Evolutionary conservation across 1,140 invertebrate species (phyloP), one percentile per base, ranked within the genome.

Genomic region (Leptestheria dahalacensis): DNA sequence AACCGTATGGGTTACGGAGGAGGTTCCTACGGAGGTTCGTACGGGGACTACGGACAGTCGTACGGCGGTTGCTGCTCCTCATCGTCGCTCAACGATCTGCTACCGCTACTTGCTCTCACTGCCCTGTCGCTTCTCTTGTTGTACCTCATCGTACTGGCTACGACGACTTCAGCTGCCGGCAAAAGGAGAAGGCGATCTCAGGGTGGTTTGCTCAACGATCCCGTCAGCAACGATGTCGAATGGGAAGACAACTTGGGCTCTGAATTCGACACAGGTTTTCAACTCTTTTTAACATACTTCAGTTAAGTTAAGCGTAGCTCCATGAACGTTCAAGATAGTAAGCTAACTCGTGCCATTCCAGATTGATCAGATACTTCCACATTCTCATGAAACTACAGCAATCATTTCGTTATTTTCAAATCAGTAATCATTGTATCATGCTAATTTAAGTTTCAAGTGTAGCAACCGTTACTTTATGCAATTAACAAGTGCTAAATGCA

Each of bases 51-150:
- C 33, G 33, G 33, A 9, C 33, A 41, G 15, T 41, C 33, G 33
- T 41, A 41, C 33, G 33, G 6, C 33, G 6, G 33, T 41, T 41
- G 33, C 33, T 41, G 33, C 33, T 41, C 33, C 33, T 41, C 33
- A 41, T 41, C 33, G 15, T 41, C 33, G 33, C 20, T 18, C 48
- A 29, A 61, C 10, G 60, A 61, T 47, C 29, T 61, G 28, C 23
- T 61, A 21, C 60, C 60, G 2, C 26, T 61, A 12, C 53, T 61
- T 18, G 60, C 60, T 20, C 47, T 61, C 21, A 25, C 47, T 9
- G 60, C 60, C 2, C 18, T 56, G 21, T 59, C 52, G 2, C 25
- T 61, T 12, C 20, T 61, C 18, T 52, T 61, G 9, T n/a, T 61
- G n/a, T 61, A 61, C 25, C 23, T 61, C 12, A 61, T 61, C 23